phyloP scores from a whole-genome alignment of 2,113 vertebrate species.

The Apeltes quadracus region DNA sequence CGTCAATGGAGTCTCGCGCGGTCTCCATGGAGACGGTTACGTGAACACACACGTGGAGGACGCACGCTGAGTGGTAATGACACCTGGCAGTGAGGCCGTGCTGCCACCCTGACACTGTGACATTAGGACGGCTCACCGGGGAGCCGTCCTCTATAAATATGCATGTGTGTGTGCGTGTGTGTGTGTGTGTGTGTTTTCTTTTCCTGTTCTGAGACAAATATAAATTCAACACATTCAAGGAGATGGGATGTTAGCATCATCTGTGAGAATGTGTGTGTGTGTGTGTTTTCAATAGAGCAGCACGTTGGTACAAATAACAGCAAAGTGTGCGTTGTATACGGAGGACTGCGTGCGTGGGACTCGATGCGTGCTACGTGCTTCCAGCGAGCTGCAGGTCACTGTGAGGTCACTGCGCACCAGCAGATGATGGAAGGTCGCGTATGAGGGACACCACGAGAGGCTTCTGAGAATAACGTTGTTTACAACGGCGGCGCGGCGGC shows the following conservation, averaged over 20 bases:
- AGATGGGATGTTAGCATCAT: constrained; percentile 21
- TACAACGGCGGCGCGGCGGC: constrained; percentile 11
- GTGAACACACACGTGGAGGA: constrained; percentile 8
- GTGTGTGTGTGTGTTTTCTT: constrained; percentile 1
- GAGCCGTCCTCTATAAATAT: constrained; percentile 8
- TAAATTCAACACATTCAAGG: constrained; percentile 2
- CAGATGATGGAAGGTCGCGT: constrained; percentile 5
- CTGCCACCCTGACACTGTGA: constrained; percentile 3
- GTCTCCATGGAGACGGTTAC: constrained; percentile 48
- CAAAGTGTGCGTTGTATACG: constrained; percentile 7
- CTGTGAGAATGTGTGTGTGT: constrained; percentile 11
- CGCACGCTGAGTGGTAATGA: constrained; percentile 33
- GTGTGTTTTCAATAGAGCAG: constrained; percentile 15
- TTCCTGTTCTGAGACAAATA: background rate
- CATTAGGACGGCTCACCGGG: constrained; percentile 28
- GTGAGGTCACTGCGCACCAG: constrained; percentile 40
- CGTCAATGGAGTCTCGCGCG: constrained; percentile 1
- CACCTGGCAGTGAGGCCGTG: constrained; percentile 18
- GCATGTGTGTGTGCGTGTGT: constrained; percentile 7
- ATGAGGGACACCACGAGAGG: constrained; percentile 45
- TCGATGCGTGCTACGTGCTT: background rate
- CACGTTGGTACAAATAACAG: background rate
- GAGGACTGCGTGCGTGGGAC: constrained; percentile 6
- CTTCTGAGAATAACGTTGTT: constrained; percentile 14
- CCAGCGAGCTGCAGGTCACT: constrained; percentile 32